Percentiles rank a stretch among this genome's conserved stretches.
Evolutionary conservation across 2,113 vertebrate genomes (phyloP).

Genomic region (Vulpes lagopus): DNA sequence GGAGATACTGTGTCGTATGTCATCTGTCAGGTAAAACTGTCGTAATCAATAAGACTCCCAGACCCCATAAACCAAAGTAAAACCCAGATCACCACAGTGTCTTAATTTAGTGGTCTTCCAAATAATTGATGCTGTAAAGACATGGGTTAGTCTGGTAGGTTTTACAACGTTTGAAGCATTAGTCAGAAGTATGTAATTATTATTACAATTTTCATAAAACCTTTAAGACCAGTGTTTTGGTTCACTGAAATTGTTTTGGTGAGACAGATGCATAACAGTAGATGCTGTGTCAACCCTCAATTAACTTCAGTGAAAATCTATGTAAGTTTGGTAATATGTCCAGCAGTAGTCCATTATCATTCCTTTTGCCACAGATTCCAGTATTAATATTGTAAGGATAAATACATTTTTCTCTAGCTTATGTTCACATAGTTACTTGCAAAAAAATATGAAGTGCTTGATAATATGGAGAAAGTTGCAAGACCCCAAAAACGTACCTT

Average conservation of each 20-base stretch:
- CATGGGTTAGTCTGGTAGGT: slow-evolving; percentile 27
- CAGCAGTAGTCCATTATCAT: slow-evolving; percentile 13
- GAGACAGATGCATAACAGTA: neutral
- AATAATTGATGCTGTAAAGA: neutral
- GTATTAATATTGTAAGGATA: slow-evolving; percentile 48
- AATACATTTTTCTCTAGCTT: neutral
- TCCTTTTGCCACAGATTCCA: slow-evolving; percentile 19
- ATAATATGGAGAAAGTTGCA: neutral
- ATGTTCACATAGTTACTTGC: slow-evolving; percentile 54
- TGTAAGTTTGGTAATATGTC: neutral
- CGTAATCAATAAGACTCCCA: neutral
- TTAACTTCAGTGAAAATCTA: slow-evolving; percentile 25
- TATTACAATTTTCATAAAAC: slow-evolving; percentile 37
- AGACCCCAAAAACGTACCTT: neutral
- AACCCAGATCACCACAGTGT: neutral
- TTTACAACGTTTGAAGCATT: slow-evolving; percentile 34
- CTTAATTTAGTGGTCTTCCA: slow-evolving; percentile 37
- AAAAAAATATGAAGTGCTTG: slow-evolving; percentile 13
- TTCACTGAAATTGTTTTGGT: slow-evolving; percentile 45
- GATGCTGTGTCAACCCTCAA: neutral
- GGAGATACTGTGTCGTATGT: slow-evolving; percentile 97
- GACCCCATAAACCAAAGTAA: neutral
- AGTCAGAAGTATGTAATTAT: neutral
- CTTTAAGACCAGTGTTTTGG: slow-evolving; percentile 14
- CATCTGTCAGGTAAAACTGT: slow-evolving; percentile 95